Percentiles rank a stretch among this genome's conserved stretches.
These are phyloP conservation scores for Xiphophorus birchmanni DNA, from an alignment of 2,797 vertebrate species.

Conservation along the genomic window DNA sequence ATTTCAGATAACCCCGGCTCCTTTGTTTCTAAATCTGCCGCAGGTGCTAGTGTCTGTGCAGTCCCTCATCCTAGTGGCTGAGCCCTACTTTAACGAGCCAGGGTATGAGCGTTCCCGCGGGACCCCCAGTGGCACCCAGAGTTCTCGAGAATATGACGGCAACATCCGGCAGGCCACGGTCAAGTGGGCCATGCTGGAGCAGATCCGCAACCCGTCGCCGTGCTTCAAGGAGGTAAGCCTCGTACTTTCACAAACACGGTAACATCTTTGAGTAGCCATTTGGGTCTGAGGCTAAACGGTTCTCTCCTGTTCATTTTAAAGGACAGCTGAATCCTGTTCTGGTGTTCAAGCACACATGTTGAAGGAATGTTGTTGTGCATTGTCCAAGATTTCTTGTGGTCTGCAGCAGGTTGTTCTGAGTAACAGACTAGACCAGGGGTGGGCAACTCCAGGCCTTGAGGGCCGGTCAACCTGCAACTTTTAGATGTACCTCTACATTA, in stretches of 20 bases:
- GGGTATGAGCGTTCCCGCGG: conserved; percentile 97
- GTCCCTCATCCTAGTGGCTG: conserved; percentile 96
- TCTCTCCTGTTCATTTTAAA: background rate
- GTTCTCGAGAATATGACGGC: conserved; percentile 96
- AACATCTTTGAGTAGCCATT: background rate
- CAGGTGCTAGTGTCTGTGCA: conserved; percentile 98
- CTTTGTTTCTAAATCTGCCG: conserved; percentile 8
- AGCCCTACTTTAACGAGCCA: conserved; percentile 98
- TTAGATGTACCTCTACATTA: no score
- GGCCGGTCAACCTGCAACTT: no score
- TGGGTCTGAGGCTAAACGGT: background rate
- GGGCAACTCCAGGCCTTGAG: no score
- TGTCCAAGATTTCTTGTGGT: background rate
- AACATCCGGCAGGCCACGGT: conserved; percentile 98
- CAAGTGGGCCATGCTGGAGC: conserved; percentile 99
- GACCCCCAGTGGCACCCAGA: conserved; percentile 96
- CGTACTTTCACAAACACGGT: background rate
- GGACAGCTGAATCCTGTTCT: background rate
- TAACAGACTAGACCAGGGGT: background rate
- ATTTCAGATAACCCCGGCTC: background rate
- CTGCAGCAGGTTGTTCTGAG: background rate
- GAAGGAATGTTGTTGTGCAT: background rate
- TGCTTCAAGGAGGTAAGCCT: conserved; percentile 95
- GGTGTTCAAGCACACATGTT: background rate
- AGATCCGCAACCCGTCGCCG: conserved; percentile 95